Conservation (phyloP, 2,113 vertebrate genomes). For the Stegastes partitus region DNA sequence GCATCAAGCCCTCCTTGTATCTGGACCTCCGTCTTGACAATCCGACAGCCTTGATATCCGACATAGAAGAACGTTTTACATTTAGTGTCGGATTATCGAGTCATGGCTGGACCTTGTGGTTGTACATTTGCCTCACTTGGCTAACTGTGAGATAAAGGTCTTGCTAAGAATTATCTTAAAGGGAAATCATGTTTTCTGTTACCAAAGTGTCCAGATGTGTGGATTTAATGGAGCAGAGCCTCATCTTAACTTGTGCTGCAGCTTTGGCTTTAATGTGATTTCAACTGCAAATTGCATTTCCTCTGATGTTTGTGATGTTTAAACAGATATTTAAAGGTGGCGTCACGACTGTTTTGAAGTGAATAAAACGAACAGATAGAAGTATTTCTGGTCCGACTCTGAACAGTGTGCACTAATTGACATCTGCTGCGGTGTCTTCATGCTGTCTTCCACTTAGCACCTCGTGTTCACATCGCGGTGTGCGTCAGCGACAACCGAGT, state of each 20-base stretch:
- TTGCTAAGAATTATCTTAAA: not conserved
- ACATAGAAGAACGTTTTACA: no score
- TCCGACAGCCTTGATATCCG: no score
- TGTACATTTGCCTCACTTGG: not conserved
- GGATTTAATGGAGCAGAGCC: not conserved
- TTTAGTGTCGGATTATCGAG: no score
- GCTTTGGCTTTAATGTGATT: conserved; percentile 7
- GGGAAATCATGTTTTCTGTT: not conserved
- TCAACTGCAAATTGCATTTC: not conserved
- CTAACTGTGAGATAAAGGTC: not conserved
- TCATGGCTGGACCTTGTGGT: no score
- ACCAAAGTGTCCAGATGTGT: fast-evolving
- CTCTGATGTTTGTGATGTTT: not conserved
- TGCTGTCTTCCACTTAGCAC: not conserved
- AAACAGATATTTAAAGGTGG: not conserved
- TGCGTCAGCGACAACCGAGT: not conserved
- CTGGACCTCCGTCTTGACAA: no score
- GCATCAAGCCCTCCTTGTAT: no score
- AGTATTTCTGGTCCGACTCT: not conserved
- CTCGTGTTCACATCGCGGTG: conserved; percentile 20
- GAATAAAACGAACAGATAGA: not conserved
- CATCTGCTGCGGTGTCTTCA: not conserved
- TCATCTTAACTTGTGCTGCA: not conserved
- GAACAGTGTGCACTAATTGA: not conserved
- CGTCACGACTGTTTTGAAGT: not conserved